A percentile compares a stretch with the other conserved stretches of the same genome.
Conservation (phyloP, 1,140 invertebrate genomes). For the Ooceraea biroi region DNA sequence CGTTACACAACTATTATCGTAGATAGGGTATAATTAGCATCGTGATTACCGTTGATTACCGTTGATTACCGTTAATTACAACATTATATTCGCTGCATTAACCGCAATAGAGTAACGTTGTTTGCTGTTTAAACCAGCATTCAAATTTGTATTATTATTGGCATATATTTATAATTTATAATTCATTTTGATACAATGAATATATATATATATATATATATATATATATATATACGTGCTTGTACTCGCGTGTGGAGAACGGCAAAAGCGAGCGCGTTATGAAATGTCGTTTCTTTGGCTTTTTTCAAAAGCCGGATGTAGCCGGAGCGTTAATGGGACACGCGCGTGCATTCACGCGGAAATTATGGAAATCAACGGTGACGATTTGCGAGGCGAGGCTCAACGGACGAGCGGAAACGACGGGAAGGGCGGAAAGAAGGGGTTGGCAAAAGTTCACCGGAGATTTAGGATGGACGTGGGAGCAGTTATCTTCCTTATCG, state of each 20-base stretch:
- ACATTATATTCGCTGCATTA: slow-evolving; percentile 31
- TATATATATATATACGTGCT: too few species aligned
- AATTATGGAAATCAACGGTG: slow-evolving; percentile 72
- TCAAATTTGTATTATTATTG: slow-evolving; percentile 26
- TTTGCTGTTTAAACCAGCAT: slow-evolving; percentile 27
- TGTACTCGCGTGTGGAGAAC: slow-evolving; percentile 41
- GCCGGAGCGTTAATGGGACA: slow-evolving; percentile 66
- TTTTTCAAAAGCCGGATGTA: slow-evolving; percentile 65
- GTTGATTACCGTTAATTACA: slow-evolving; percentile 41
- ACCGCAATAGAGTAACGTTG: slow-evolving; percentile 40
- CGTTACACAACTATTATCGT: slow-evolving; percentile 14
- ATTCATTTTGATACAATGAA: slow-evolving; percentile 54
- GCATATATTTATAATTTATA: too few species aligned
- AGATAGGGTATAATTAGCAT: neutral
- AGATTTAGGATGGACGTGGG: slow-evolving; percentile 45
- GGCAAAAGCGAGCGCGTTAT: slow-evolving; percentile 58
- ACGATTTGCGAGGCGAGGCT: slow-evolving; percentile 53
- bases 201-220: too few species aligned
- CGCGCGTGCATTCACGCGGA: slow-evolving; percentile 70
- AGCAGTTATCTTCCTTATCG: slow-evolving; percentile 38
- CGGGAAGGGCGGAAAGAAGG: slow-evolving; percentile 36
- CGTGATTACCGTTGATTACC: slow-evolving; percentile 40
- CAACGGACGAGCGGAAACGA: slow-evolving; percentile 46
- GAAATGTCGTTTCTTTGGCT: slow-evolving; percentile 67
- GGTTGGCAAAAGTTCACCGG: slow-evolving; percentile 31